These are phyloP conservation scores for Zonotrichia leucophrys DNA, from an alignment of 2,113 vertebrate species.

Conservation along the genomic window DNA sequence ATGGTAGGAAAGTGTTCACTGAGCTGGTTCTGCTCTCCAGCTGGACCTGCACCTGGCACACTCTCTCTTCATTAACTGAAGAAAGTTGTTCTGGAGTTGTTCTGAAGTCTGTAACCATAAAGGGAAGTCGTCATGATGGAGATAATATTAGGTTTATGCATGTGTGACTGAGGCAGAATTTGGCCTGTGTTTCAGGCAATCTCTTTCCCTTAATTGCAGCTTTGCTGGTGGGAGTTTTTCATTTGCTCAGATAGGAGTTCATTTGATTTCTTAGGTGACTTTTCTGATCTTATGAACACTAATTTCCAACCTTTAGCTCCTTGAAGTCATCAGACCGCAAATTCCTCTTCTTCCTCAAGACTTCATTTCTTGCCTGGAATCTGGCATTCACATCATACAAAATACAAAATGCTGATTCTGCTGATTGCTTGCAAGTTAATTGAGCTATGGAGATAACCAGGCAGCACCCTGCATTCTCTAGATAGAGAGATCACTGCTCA, in stretches of 20 bases:
- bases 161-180: not conserved
- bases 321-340: constrained; percentile 7
- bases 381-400: not conserved
- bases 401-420: not conserved
- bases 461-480: not conserved
- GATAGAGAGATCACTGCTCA: not conserved
- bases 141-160: not conserved
- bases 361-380: not conserved
- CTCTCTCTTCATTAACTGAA: not conserved
- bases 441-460: not conserved
- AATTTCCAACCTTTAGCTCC: not conserved
- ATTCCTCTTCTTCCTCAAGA: not conserved
- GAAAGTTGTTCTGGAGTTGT: not conserved
- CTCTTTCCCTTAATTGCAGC: not conserved
- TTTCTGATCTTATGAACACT: not conserved
- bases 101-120: not conserved
- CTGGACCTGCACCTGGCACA: not conserved
- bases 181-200: not conserved
- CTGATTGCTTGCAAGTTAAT: not conserved
- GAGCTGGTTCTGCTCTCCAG: not conserved
- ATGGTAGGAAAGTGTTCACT: not conserved
- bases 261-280: not conserved
- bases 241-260: not conserved
- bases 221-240: not conserved
- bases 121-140: not conserved